Conservation (phyloP, 1,140 invertebrate genomes). For the Drosophila auraria region DNA sequence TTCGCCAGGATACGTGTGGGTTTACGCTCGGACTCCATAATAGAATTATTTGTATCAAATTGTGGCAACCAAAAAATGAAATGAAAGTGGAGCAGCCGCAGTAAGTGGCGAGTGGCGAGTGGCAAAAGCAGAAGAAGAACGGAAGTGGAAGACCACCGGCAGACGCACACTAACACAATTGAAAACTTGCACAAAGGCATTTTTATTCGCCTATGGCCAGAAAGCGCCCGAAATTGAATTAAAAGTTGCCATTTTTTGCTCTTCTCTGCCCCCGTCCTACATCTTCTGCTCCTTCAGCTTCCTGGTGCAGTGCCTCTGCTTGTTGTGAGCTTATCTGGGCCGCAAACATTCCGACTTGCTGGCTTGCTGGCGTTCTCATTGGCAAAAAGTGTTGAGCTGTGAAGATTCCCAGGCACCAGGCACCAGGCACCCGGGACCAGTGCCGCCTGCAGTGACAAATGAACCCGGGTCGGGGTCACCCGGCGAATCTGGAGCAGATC, state of each 20-base stretch:
- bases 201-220: slow-evolving; percentile 53
- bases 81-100: slow-evolving; percentile 56
- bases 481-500: slow-evolving; percentile 21
- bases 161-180: slow-evolving; percentile 68
- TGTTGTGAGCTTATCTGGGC: slow-evolving; percentile 59
- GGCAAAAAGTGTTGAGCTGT: slow-evolving; percentile 45
- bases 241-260: slow-evolving; percentile 60
- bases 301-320: slow-evolving; percentile 31
- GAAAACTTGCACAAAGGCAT: slow-evolving; percentile 68
- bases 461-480: slow-evolving; percentile 40
- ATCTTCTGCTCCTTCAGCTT: background rate
- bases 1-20: slow-evolving; percentile 54
- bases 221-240: slow-evolving; percentile 70
- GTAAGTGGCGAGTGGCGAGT: background rate
- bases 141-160: background rate
- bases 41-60: slow-evolving; percentile 78
- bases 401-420: slow-evolving; percentile 14
- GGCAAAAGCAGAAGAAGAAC: background rate
- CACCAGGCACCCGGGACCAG: too few species aligned
- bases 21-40: slow-evolving; percentile 63
- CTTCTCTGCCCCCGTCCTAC: slow-evolving; percentile 1
- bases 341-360: slow-evolving; percentile 54
- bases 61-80: slow-evolving; percentile 63
- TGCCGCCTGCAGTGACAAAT: slow-evolving; percentile 38
- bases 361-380: slow-evolving; percentile 23